These are phyloP conservation scores for Tretioscincus oriximinensis DNA, from an alignment of 2,113 vertebrate genomes.

Conservation along the genomic window DNA sequence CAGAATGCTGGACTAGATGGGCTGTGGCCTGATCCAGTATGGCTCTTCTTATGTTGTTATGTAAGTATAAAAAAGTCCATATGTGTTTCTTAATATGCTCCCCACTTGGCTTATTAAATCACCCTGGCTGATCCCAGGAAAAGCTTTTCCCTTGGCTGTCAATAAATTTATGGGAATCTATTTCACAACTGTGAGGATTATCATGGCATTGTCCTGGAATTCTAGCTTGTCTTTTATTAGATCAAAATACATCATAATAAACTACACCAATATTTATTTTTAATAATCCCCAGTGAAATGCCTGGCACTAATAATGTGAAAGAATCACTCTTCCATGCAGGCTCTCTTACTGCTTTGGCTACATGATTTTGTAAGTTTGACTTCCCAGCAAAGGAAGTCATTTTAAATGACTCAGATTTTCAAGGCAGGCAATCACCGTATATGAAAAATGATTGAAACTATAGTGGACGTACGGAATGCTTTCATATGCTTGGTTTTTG, in stretches of 20 bases:
- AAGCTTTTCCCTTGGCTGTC: slow-evolving; percentile 20
- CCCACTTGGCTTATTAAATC: slow-evolving; percentile 22
- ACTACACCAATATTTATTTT: background rate
- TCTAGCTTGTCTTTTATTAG: slow-evolving; percentile 23
- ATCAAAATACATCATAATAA: slow-evolving; percentile 33
- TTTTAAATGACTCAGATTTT: no score
- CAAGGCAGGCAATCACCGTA: no score
- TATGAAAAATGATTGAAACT: no score
- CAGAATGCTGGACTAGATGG: no score
- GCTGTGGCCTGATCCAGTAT: no score
- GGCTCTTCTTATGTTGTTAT: no score
- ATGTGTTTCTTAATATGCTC: slow-evolving; percentile 14
- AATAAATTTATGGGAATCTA: slow-evolving; percentile 34
- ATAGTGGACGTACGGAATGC: no score
- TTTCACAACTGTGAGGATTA: slow-evolving; percentile 14
- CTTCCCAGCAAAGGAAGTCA: no score
- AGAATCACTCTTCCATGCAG: background rate
- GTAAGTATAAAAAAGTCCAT: slow-evolving; percentile 19
- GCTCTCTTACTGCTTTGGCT: background rate
- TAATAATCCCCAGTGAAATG: background rate
- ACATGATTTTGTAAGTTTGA: no score
- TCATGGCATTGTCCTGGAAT: slow-evolving; percentile 11
- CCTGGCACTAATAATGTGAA: background rate
- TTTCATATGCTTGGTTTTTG: no score
- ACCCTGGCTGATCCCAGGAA: slow-evolving; percentile 6